Evolutionary conservation across 2,888 invertebrate genomes (phyloP), one percentile per base, ranked within the genome.

Genomic region (Ectemnius cavifrons): DNA sequence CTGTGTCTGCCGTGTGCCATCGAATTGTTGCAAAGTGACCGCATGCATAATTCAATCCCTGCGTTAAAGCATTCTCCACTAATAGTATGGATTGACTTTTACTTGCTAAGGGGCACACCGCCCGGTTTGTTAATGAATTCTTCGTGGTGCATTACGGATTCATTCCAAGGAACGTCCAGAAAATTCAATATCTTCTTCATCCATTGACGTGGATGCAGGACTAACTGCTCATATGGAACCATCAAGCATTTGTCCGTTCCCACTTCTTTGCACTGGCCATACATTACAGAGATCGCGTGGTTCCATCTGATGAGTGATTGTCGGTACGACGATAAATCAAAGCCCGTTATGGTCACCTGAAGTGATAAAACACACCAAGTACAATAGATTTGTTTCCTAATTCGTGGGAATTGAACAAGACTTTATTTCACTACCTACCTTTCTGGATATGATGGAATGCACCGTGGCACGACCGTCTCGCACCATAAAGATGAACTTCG

Each of bases 241-340:
- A 96, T 94, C 92, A 98, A 93, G 92, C 98, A 98, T 85, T 94
- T 93, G 66, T 93, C 92, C 71, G 93, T 91, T 63, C 96, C 96
- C 84, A 98, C 93, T 88, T 95, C 94, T 85, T 94, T 94, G 92
- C 99, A 99, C 92, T 98, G 98, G 86, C 95, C 94, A 92, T 97
- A 95, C 99, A 99, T 99, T 75, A 96, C 93, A 91, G 96, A 95
- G 89, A 98, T 97, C 52, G 98, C 98, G 89, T 95, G 95, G 92
- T 99, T 99, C 99, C 99, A 99, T 92, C 98, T 98, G 85, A 94
- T 94, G 92, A 99, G 93, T 91, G 99, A 99, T 92, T 98, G 97
- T 77, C 97, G 94, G 92, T 97, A 98, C 91, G 96, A 97, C 84
- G 94, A 94, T 91, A 99, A 93, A 92, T 99, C 98, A 92, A 99